Evolutionary conservation across 2,888 invertebrate species (phyloP).

Genomic region (Epirrhoe alternata): DNA sequence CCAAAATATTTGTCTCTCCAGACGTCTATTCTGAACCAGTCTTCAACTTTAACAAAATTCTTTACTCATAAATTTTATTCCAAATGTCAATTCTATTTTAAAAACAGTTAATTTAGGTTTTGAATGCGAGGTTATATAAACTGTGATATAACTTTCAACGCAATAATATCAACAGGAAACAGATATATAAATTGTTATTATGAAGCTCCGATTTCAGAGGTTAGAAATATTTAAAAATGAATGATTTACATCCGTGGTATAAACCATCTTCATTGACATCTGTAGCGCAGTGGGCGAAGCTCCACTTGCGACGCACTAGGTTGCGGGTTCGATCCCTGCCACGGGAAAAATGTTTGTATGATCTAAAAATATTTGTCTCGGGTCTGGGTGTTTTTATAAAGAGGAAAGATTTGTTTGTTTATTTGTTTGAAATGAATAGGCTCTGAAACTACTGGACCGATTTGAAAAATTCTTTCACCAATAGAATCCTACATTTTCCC

Average conservation of each 20-base stretch:
- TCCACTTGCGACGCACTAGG: no score
- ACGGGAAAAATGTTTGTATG: no score
- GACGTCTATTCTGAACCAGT: conserved; percentile 19
- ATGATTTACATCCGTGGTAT: not conserved
- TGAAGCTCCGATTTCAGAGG: conserved; percentile 2
- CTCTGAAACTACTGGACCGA: no score
- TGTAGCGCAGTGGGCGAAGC: no score
- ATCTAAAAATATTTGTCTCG: no score
- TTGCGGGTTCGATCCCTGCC: no score
- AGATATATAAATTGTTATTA: conserved; percentile 12
- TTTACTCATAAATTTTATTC: conserved; percentile 24
- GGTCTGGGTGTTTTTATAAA: no score
- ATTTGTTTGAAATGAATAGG: no score
- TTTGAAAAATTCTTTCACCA: no score
- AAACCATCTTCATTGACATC: no score
- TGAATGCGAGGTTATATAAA: conserved; percentile 38
- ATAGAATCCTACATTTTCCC: no score
- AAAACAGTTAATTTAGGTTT: conserved; percentile 37
- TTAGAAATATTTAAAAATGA: not conserved
- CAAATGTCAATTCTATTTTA: conserved; percentile 33
- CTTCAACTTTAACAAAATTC: conserved; percentile 30
- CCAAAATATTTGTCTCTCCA: conserved; percentile 6
- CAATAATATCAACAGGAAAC: conserved; percentile 53
- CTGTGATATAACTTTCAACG: conserved; percentile 36
- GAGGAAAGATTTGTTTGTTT: no score